Percentiles rank a stretch among this genome's conserved stretches.
Evolutionary conservation across 2,797 vertebrate species (phyloP).

Genomic region (Rhinella marina): DNA sequence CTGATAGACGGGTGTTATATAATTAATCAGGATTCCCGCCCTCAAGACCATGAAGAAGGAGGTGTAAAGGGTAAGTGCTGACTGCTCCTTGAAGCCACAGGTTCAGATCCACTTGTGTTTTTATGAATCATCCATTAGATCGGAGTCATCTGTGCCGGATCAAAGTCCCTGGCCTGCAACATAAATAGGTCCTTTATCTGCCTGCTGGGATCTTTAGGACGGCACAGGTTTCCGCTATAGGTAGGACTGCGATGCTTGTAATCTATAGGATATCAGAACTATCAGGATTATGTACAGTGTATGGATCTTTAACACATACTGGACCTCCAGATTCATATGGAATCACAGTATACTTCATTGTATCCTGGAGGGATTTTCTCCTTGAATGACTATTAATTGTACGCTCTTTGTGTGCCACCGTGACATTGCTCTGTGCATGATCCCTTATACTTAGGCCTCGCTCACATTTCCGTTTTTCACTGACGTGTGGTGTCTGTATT

Average conservation of each 20-base stretch:
- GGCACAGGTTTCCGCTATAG: neutral
- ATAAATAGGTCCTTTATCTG: neutral
- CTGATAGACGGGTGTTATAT: neutral
- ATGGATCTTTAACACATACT: neutral
- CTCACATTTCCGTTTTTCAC: no score
- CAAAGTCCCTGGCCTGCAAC: constrained; percentile 32
- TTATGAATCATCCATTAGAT: constrained; percentile 38
- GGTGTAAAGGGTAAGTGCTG: constrained; percentile 11
- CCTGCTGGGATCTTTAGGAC: neutral
- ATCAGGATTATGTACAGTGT: neutral
- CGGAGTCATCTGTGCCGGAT: neutral
- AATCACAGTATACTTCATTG: no score
- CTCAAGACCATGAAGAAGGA: neutral
- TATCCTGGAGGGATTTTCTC: no score
- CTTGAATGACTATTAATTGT: no score
- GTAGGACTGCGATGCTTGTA: constrained; percentile 29
- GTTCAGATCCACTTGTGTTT: neutral
- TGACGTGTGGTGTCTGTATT: no score
- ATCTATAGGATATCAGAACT: neutral
- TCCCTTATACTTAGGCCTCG: no score
- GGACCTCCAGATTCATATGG: neutral
- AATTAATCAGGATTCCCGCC: neutral
- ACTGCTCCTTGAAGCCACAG: neutral
- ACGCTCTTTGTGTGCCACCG: no score
- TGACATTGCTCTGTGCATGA: no score